Evolutionary conservation across 1,140 invertebrate genomes (phyloP).

Genomic region (Drosophila grimshawi): DNA sequence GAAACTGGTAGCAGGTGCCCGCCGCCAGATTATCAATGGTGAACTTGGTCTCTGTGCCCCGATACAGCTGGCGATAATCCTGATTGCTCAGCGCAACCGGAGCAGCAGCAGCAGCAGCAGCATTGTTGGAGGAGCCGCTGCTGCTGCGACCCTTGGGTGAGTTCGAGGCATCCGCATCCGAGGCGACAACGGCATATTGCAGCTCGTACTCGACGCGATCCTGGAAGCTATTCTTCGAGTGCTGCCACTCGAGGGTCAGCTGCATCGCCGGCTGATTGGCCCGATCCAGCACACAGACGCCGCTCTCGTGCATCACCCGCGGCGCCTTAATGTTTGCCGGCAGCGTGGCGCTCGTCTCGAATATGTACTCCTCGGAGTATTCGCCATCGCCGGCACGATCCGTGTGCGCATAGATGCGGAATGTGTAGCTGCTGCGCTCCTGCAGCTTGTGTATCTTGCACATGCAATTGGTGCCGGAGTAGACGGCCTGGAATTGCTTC

Average conservation of each 20-base stretch:
- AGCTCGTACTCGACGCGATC: slow-evolving; percentile 81
- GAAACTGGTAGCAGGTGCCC: slow-evolving; percentile 89
- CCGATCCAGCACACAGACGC: slow-evolving; percentile 59
- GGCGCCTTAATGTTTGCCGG: slow-evolving; percentile 91
- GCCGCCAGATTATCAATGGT: slow-evolving; percentile 88
- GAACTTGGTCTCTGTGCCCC: slow-evolving; percentile 88
- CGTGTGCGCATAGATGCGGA: slow-evolving; percentile 93
- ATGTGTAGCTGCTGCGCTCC: slow-evolving; percentile 91
- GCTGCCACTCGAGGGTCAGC: slow-evolving; percentile 86
- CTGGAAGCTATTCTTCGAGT: slow-evolving; percentile 81
- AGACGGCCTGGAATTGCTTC: slow-evolving; percentile 90
- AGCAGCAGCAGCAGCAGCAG: slow-evolving; percentile 42
- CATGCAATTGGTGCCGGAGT: slow-evolving; percentile 90
- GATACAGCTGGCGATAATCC: slow-evolving; percentile 87
- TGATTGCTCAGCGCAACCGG: slow-evolving; percentile 63
- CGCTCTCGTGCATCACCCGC: slow-evolving; percentile 85
- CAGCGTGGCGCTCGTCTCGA: slow-evolving; percentile 90
- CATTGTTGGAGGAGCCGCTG: slow-evolving; percentile 45
- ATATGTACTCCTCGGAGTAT: slow-evolving; percentile 89
- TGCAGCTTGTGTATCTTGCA: slow-evolving; percentile 92
- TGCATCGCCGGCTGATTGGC: slow-evolving; percentile 70
- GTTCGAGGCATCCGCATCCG: slow-evolving; percentile 45
- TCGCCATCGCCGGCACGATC: slow-evolving; percentile 91
- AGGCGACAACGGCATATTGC: slow-evolving; percentile 62
- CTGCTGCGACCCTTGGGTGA: slow-evolving; percentile 54